Evolutionary conservation across 2,888 invertebrate species (phyloP), one percentile per base, ranked within the genome.

Genomic region (Acanthopleura granulata): DNA sequence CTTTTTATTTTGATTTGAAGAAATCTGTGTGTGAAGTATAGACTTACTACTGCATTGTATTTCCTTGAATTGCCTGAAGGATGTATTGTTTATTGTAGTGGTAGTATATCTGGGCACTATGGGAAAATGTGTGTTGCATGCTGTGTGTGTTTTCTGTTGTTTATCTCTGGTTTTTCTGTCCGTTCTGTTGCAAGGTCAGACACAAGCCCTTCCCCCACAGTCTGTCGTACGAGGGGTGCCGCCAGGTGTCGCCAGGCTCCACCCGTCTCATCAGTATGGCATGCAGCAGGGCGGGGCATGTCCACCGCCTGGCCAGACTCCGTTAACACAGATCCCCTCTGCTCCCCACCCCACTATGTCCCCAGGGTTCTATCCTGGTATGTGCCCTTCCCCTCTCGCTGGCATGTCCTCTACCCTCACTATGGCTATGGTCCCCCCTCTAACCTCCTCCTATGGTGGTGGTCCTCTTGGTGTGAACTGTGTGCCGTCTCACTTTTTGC

Each of bases 321-420:
- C 40, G 40, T 40, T 40, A 40, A 40, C 40, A 40, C 40, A 40
- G 40, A 40, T 25, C 77, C 73, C 80, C 79, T 30, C 81, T 75
- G 73, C 79, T 78, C 78, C 82, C 76, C 76, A 76, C 79, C 72
- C 50, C 40, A 69, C 29, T 62, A 73, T 72, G 74, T 49, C 78
- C 79, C 61, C 73, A 40, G 40, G 40, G 40, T 40, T 40, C 40
- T 40, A 40, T 40, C 40, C 40, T 40, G 40, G 40, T 40, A 40
- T 40, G 40, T 40, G 40, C 40, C 75, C 74, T 76, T 78, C 76
- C 57, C 79, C 79, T 49, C 76, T 70, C 61, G 76, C 78, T 62
- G 78, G 79, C 74, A 78, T 78, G 75, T 74, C 79, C 40, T 72
- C 72, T 57, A 77, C 79, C 77, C 77, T 75, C 72, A 77, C 79